Conservation (phyloP, 1,140 invertebrate species). For the Sminthurides bifidus region DNA sequence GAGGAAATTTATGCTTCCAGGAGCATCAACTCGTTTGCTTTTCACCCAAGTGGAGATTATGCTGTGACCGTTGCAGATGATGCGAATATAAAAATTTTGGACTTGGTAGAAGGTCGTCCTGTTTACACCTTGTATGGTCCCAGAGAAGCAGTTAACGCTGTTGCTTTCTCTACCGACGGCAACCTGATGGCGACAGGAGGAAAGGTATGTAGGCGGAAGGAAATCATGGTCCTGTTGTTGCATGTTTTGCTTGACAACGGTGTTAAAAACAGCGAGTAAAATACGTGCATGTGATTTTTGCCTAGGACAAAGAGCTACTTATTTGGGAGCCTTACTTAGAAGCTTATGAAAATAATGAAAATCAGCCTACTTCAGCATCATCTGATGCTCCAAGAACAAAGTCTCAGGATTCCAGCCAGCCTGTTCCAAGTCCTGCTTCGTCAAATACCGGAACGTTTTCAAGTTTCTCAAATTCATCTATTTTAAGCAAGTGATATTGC, state of each 20-base stretch:
- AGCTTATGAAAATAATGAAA: constrained; percentile 30
- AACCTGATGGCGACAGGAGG: constrained; percentile 21
- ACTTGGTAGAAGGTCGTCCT: constrained; percentile 26
- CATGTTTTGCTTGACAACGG: too few relatives aligned
- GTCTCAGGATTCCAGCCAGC: too few relatives aligned
- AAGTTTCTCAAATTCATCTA: too few relatives aligned
- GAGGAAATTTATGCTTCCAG: too few relatives aligned
- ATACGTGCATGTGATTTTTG: constrained; percentile 25
- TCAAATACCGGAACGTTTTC: too few relatives aligned
- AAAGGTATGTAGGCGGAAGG: too few relatives aligned
- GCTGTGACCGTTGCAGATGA: constrained; percentile 21
- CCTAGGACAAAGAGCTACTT: constrained; percentile 32
- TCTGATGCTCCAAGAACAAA: too few relatives aligned
- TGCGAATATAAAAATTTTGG: constrained; percentile 26
- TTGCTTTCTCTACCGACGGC: constrained; percentile 11
- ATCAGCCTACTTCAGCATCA: constrained; percentile 36
- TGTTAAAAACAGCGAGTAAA: constrained; percentile 24
- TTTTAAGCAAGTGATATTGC: too few relatives aligned
- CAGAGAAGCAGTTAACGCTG: constrained; percentile 7
- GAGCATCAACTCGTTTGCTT: constrained; percentile 17
- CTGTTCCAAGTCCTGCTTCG: too few relatives aligned
- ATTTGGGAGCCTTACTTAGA: constrained; percentile 10
- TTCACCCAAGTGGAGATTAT: constrained; percentile 28
- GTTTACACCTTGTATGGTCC: constrained; percentile 26
- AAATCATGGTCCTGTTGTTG: too few relatives aligned